A percentile compares a stretch with the other conserved stretches of the same genome.
phyloP scores from a whole-genome alignment of 2,888 invertebrate species.

The Ametastegia equiseti region DNA sequence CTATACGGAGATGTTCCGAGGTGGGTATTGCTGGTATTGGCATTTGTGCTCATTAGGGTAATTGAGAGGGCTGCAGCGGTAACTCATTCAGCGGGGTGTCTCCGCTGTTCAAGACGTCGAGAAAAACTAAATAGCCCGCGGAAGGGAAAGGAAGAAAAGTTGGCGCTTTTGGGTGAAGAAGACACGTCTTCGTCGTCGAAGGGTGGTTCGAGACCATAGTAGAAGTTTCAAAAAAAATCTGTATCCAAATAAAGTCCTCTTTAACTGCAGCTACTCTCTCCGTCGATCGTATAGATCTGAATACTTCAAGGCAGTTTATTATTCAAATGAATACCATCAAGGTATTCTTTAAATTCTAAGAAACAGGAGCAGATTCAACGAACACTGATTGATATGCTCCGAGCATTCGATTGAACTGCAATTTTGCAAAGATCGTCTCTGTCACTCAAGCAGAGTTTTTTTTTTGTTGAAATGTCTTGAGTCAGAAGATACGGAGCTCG shows the following conservation, averaged over 20 bases:
- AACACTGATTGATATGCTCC: neutral
- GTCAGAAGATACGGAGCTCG: neutral
- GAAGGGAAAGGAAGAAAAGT: slow-evolving; percentile 52
- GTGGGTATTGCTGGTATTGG: slow-evolving; percentile 44
- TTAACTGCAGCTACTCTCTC: too few species aligned
- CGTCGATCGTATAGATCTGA: neutral
- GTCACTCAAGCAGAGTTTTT: neutral
- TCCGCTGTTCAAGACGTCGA: slow-evolving; percentile 52
- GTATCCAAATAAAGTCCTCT: neutral
- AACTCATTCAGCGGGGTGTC: slow-evolving; percentile 63
- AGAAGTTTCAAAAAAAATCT: neutral
- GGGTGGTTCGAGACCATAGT: neutral
- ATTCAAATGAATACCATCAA: neutral
- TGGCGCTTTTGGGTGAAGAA: slow-evolving; percentile 37
- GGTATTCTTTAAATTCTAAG: neutral
- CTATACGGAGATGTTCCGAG: slow-evolving; percentile 36
- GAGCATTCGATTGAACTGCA: neutral
- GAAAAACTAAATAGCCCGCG: slow-evolving; percentile 63
- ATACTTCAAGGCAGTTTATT: neutral
- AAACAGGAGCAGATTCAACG: too few species aligned
- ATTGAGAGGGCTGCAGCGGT: slow-evolving; percentile 65
- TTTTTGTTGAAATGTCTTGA: neutral
- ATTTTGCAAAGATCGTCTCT: neutral
- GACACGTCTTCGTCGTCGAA: slow-evolving; percentile 9
- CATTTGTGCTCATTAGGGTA: slow-evolving; percentile 68